Conservation (phyloP, 1,140 invertebrate species). For the Neuroterus valhalla region DNA sequence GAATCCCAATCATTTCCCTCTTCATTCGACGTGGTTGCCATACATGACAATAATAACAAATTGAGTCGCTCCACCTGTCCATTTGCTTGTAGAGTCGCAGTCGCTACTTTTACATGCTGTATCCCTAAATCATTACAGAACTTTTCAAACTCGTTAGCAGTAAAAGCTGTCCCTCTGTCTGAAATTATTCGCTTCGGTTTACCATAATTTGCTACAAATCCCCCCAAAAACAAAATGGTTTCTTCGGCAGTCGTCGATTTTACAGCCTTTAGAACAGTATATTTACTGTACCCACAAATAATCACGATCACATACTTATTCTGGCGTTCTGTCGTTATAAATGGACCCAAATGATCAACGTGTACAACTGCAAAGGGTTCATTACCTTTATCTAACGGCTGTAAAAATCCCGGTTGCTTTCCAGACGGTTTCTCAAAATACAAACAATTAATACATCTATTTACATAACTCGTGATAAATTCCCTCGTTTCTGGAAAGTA, state of each 20-base stretch:
- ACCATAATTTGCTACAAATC: constrained; percentile 31
- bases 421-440: too few species aligned
- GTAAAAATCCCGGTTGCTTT: constrained; percentile 43
- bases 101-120: too few species aligned
- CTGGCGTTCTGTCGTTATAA: constrained; percentile 47
- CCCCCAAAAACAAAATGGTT: background rate
- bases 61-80: too few species aligned
- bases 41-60: too few species aligned
- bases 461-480: constrained; percentile 42
- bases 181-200: constrained; percentile 31
- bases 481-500: constrained; percentile 40
- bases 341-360: constrained; percentile 51
- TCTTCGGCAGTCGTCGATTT: constrained; percentile 54
- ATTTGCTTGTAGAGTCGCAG: too few species aligned
- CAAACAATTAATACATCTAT: constrained; percentile 38
- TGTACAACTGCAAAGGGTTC: constrained; percentile 44
- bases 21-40: too few species aligned
- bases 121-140: too few species aligned
- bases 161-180: constrained; percentile 33
- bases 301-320: constrained; percentile 55
- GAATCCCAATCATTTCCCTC: too few species aligned
- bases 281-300: too few species aligned
- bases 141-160: too few species aligned
- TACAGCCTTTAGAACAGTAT: too few species aligned
- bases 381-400: too few species aligned